Conservation (phyloP, 2,113 vertebrate species). For the Isichthys henryi region DNA sequence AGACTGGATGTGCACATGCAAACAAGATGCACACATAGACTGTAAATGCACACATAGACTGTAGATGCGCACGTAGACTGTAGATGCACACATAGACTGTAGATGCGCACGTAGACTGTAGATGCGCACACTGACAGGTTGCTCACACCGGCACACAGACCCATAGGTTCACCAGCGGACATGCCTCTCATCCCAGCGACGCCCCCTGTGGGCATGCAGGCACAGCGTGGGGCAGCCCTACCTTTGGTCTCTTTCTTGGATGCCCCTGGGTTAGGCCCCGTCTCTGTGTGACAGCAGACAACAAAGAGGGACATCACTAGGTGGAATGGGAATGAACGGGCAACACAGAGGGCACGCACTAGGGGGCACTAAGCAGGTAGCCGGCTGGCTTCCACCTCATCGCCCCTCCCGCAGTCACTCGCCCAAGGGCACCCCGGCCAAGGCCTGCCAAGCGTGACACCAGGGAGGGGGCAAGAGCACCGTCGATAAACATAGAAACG, state of each 20-base stretch:
- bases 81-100: not conserved
- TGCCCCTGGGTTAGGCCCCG: slow-evolving; percentile 62
- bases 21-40: not conserved
- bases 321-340: not conserved
- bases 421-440: not conserved
- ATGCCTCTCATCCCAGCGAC: not conserved
- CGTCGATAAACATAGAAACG: not conserved
- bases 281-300: slow-evolving; percentile 51
- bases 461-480: not conserved
- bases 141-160: not conserved
- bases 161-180: not conserved
- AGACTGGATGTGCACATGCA: not conserved
- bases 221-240: slow-evolving; percentile 33
- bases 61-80: not conserved
- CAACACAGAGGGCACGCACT: not conserved
- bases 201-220: not conserved
- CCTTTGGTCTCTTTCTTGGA: slow-evolving; percentile 71
- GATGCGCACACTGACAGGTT: not conserved
- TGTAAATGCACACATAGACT: too few species aligned
- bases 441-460: not conserved
- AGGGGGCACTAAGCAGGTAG: not conserved
- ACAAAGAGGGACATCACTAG: slow-evolving; percentile 25
- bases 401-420: not conserved
- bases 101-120: not conserved
- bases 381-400: not conserved